These are phyloP conservation scores for Phymatocera aterrima DNA, from an alignment of 2,888 invertebrate genomes.

Conservation along the genomic window DNA sequence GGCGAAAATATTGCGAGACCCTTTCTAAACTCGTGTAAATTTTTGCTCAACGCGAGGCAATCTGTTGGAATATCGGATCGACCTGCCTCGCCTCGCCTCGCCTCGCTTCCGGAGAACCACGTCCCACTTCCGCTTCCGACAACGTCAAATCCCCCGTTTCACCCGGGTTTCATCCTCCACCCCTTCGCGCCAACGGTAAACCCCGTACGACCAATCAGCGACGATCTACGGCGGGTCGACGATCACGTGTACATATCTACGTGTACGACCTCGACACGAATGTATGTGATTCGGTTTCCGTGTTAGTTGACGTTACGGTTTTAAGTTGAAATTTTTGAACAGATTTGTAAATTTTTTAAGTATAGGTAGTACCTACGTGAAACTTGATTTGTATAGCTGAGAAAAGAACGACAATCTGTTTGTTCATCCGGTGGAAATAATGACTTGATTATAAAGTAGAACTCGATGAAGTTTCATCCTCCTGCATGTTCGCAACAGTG, in stretches of 20 bases:
- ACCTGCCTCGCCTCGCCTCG: constrained; percentile 1
- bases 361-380: no score
- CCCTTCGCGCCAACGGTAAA: constrained; percentile 5
- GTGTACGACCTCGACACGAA: background rate
- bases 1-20: background rate
- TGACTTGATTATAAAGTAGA: background rate
- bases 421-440: background rate
- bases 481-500: background rate
- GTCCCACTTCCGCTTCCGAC: constrained; percentile 29
- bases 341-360: background rate
- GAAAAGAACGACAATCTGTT: background rate
- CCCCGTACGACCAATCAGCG: constrained; percentile 18
- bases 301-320: background rate
- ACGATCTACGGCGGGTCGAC: background rate
- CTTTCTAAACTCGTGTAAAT: background rate
- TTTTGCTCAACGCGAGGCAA: background rate
- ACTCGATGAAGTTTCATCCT: background rate
- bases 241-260: background rate
- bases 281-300: background rate
- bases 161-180: background rate
- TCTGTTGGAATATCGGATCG: constrained; percentile 17
- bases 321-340: background rate
- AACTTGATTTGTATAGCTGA: background rate
- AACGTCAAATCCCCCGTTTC: constrained; percentile 26
- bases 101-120: constrained; percentile 19